Percentiles rank a stretch among this genome's conserved stretches.
Evolutionary conservation across 2,113 vertebrate species (phyloP).

Genomic region (Lagenorhynchus albirostris): DNA sequence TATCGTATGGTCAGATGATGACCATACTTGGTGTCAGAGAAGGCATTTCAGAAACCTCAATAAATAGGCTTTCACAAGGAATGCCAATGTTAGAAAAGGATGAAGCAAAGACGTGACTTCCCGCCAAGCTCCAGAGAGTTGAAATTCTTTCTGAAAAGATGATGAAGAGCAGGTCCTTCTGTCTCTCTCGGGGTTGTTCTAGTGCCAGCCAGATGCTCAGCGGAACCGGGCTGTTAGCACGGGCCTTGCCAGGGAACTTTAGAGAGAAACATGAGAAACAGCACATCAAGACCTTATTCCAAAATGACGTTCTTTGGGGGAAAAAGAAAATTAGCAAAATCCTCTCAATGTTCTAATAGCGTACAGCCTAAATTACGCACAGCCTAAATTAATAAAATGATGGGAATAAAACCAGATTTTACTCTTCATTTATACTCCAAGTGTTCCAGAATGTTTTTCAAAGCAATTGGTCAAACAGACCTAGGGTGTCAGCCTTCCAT

Average conservation of each 20-base stretch:
- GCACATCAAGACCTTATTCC: background rate
- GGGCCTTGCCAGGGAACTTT: background rate
- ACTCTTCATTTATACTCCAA: background rate
- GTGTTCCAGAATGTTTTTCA: background rate
- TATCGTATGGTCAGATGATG: slow-evolving; percentile 28
- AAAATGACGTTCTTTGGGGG: background rate
- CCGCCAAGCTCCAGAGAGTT: background rate
- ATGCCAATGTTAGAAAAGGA: slow-evolving; percentile 42
- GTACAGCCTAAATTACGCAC: background rate
- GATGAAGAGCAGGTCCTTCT: slow-evolving; percentile 36
- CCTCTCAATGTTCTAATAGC: background rate
- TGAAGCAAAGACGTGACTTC: background rate
- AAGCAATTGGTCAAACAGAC: background rate
- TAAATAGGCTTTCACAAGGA: slow-evolving; percentile 46
- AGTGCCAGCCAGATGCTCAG: slow-evolving; percentile 35
- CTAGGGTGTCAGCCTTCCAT: background rate
- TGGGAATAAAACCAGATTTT: background rate
- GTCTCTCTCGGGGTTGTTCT: background rate
- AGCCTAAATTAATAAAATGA: slow-evolving; percentile 18
- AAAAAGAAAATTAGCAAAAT: background rate
- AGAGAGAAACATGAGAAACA: background rate
- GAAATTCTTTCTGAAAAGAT: slow-evolving; percentile 52
- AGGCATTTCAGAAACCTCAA: slow-evolving; percentile 16
- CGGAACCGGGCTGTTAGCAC: background rate
- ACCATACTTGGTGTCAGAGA: slow-evolving; percentile 23